phyloP scores from a whole-genome alignment of 1,140 invertebrate genomes.

The Euura saliciscinereae region DNA sequence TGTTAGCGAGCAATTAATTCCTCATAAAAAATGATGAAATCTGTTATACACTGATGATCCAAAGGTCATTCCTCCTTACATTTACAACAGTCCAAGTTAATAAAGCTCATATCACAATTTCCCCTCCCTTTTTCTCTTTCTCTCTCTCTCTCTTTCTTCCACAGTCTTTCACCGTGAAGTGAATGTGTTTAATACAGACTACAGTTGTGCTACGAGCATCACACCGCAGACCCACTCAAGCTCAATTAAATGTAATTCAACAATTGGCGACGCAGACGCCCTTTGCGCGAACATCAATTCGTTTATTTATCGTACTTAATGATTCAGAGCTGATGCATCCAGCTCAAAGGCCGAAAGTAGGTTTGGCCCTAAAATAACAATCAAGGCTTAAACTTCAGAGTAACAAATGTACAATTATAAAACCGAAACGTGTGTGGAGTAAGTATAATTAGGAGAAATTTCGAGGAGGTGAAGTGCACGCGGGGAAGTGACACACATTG shows the following conservation, averaged over 20 bases:
- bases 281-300: constrained; percentile 4
- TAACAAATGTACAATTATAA: no score
- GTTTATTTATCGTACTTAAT: background rate
- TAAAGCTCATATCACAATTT: background rate
- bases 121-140: no score
- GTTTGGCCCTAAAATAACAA: no score
- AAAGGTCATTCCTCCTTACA: background rate
- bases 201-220: no score
- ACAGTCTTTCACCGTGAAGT: no score
- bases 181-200: no score
- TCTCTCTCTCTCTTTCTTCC: no score
- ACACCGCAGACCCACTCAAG: background rate
- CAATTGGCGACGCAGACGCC: background rate
- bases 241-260: constrained; percentile 4
- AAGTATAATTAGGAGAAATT: no score
- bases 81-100: background rate
- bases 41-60: background rate
- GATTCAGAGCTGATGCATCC: background rate
- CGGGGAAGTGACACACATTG: background rate
- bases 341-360: no score
- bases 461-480: no score
- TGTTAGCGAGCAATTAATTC: background rate
- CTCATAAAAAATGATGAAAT: constrained; percentile 4
- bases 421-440: no score
- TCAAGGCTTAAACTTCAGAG: no score